These are phyloP conservation scores for Paedocypris sp. DNA, from an alignment of 2,113 vertebrate species.

Conservation along the genomic window DNA sequence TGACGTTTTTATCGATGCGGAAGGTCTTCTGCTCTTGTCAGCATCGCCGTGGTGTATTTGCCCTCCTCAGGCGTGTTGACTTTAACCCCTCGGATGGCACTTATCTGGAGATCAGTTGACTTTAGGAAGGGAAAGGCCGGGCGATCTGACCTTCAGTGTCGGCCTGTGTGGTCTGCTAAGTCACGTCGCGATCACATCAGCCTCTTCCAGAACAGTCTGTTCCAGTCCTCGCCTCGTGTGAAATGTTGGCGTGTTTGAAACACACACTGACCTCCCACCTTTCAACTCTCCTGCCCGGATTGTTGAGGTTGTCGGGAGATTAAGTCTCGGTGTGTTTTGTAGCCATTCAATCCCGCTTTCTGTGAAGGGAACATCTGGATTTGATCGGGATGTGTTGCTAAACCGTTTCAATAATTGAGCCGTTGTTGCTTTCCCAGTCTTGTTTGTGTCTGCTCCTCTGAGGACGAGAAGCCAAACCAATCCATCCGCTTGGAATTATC, in stretches of 20 bases:
- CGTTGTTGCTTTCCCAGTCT: background rate
- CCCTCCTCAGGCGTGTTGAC: conserved; percentile 28
- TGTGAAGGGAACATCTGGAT: background rate
- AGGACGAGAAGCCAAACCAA: too few relatives aligned
- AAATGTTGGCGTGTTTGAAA: conserved; percentile 18
- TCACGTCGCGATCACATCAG: conserved; percentile 4
- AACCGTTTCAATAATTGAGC: conserved; percentile 6
- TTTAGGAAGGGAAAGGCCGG: conserved; percentile 12
- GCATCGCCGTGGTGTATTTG: conserved; percentile 3
- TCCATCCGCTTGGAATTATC: too few relatives aligned
- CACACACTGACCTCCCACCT: conserved; percentile 9
- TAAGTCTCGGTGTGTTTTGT: background rate
- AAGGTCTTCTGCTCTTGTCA: conserved; percentile 18
- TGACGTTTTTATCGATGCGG: too few relatives aligned
- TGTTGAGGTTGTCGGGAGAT: background rate
- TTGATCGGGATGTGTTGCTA: background rate
- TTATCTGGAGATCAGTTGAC: conserved; percentile 14
- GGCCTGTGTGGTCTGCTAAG: conserved; percentile 27
- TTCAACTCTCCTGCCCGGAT: background rate
- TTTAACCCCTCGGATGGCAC: conserved; percentile 15
- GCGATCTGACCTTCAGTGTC: conserved; percentile 18
- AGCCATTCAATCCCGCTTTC: background rate
- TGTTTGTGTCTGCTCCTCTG: background rate
- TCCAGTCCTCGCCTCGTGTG: background rate
- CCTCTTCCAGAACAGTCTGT: background rate